These are phyloP conservation scores for Zeuzera pyrina DNA, from an alignment of 2,888 invertebrate genomes.

Conservation along the genomic window DNA sequence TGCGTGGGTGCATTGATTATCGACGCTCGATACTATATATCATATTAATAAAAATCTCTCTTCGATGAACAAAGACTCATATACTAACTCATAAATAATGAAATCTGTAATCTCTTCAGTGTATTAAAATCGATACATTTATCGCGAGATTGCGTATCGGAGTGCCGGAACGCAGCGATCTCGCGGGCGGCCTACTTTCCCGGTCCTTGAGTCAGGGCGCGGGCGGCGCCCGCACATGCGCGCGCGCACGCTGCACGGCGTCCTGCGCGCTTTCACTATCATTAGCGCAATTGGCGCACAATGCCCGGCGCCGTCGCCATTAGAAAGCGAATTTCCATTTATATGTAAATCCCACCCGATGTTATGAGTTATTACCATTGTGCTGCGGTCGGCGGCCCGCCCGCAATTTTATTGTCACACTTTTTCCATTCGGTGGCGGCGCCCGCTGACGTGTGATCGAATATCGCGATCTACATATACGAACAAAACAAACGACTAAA, in stretches of 20 bases:
- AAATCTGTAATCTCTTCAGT: too few species aligned
- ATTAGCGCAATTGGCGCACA: slow-evolving; percentile 33
- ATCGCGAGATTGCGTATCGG: slow-evolving; percentile 1
- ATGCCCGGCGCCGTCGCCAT: slow-evolving; percentile 28
- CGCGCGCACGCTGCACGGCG: slow-evolving; percentile 11
- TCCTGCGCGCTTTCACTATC: slow-evolving; percentile 43
- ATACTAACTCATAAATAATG: too few species aligned
- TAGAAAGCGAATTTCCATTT: slow-evolving; percentile 58
- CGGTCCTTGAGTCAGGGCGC: background rate
- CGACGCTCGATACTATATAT: too few species aligned
- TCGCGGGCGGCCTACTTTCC: slow-evolving; percentile 4
- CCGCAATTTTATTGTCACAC: slow-evolving; percentile 32
- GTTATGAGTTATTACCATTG: slow-evolving; percentile 24
- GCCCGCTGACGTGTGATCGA: too few species aligned
- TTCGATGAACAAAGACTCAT: too few species aligned
- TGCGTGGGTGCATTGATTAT: too few species aligned
- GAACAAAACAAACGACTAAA: too few species aligned
- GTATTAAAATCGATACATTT: slow-evolving; percentile 4
- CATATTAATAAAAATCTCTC: too few species aligned
- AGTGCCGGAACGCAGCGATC: slow-evolving; percentile 1
- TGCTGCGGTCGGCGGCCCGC: slow-evolving; percentile 16
- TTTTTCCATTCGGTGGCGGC: slow-evolving; percentile 20
- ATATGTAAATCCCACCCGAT: slow-evolving; percentile 41
- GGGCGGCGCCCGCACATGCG: slow-evolving; percentile 1
- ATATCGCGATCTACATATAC: too few species aligned